phyloP scores from a whole-genome alignment of 2,113 vertebrate species.

The Chauna torquata region DNA sequence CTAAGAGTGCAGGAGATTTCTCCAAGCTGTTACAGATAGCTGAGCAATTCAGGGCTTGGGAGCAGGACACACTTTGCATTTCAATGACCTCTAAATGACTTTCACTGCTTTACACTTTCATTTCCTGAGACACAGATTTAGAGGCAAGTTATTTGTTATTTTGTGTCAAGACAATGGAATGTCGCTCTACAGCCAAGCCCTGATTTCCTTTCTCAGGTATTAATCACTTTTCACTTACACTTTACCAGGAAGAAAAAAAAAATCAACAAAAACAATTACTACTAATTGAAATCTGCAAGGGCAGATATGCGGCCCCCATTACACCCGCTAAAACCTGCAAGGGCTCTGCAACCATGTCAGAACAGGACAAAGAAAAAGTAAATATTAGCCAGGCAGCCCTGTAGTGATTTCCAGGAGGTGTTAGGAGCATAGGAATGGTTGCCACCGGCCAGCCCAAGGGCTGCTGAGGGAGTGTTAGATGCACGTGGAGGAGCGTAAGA shows the following conservation, averaged over 20 bases:
- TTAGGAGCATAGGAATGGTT: background rate
- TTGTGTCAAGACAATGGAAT: conserved; percentile 58
- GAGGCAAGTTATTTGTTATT: conserved; percentile 54
- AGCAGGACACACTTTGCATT: background rate
- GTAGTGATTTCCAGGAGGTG: background rate
- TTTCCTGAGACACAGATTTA: conserved; percentile 48
- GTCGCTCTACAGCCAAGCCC: conserved; percentile 5
- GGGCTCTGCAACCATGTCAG: background rate
- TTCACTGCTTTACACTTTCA: conserved; percentile 58
- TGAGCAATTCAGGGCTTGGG: background rate
- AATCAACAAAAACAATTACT: background rate
- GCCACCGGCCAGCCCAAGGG: background rate
- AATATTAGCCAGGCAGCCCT: background rate
- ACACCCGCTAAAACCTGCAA: background rate
- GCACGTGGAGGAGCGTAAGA: background rate
- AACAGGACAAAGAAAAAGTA: background rate
- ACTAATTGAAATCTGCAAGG: background rate
- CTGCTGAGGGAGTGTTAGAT: background rate
- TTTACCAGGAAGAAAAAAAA: background rate
- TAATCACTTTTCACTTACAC: conserved; percentile 46
- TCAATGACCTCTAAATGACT: conserved; percentile 52
- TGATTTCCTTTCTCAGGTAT: conserved; percentile 61
- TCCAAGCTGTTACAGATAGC: background rate
- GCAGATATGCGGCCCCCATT: background rate
- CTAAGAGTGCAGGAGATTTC: background rate